A percentile compares a stretch with the other conserved stretches of the same genome.
These are phyloP conservation scores for Rhagophthalmus giganteus DNA, from an alignment of 2,888 invertebrate species.

Conservation along the genomic window DNA sequence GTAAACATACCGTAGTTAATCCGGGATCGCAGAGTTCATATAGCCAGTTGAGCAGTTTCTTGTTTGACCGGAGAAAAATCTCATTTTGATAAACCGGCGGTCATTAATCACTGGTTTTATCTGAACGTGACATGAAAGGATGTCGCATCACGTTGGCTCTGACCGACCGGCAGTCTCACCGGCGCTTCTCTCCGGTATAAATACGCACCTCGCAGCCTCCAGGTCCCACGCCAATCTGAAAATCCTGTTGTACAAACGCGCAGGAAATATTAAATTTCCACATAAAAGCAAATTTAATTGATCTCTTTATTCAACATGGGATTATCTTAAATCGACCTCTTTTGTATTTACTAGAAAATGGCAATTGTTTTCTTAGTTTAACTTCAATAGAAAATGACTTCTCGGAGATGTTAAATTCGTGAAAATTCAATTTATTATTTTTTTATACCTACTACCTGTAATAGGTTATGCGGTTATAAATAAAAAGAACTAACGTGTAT, in stretches of 20 bases:
- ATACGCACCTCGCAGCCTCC: constrained; percentile 39
- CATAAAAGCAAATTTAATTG: constrained; percentile 27
- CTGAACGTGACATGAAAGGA: constrained; percentile 54
- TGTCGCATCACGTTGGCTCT: constrained; percentile 48
- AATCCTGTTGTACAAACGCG: constrained; percentile 32
- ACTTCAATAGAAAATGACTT: no score
- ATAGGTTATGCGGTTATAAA: no score
- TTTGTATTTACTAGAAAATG: no score
- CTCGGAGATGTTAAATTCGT: no score
- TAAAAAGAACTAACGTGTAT: no score
- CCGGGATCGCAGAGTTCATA: constrained; percentile 42
- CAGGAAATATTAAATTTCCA: constrained; percentile 32
- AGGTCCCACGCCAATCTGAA: constrained; percentile 44
- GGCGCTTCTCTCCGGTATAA: constrained; percentile 33
- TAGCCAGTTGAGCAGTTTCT: constrained; percentile 42
- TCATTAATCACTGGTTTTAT: constrained; percentile 54
- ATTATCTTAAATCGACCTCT: no score
- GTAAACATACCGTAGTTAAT: constrained; percentile 40
- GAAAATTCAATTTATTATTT: no score
- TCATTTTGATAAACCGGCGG: constrained; percentile 52
- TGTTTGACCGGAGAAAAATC: constrained; percentile 49
- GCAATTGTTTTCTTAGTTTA: no score
- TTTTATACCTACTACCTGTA: no score
- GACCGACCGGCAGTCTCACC: constrained; percentile 43
- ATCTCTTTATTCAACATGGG: constrained; percentile 12